Evolutionary conservation across 2,797 vertebrate genomes (phyloP).

Genomic region (Hyperoplus lanceolatus): DNA sequence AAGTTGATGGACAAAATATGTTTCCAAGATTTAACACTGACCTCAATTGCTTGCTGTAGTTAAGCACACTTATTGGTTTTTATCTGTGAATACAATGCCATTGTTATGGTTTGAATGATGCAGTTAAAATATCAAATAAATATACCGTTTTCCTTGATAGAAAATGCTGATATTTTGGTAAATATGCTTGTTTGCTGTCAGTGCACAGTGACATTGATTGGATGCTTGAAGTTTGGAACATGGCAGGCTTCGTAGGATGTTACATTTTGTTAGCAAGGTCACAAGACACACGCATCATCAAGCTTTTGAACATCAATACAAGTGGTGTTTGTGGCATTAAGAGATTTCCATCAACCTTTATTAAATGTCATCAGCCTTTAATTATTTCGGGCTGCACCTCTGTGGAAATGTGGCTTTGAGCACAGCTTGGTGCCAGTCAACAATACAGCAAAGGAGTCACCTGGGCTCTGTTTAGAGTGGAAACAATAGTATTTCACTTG

Average conservation of each 20-base stretch:
- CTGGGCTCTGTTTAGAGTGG: background rate
- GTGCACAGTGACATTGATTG: no score
- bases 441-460: background rate
- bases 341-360: background rate
- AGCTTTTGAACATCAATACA: background rate
- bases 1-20: background rate
- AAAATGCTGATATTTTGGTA: background rate
- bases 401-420: background rate
- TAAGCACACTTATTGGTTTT: background rate
- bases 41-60: background rate
- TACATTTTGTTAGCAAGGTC: background rate
- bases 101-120: background rate
- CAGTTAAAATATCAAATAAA: no score
- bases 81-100: background rate
- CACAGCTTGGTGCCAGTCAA: background rate
- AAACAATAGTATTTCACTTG: background rate
- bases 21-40: background rate
- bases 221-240: no score
- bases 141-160: background rate
- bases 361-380: conserved; percentile 14
- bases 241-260: background rate
- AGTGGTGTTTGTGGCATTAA: background rate
- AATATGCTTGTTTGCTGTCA: background rate
- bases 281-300: background rate
- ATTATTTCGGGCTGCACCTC: background rate